Base-by-base conservation (phyloP, 2,888 invertebrate species). In the Buathra laborator region DNA sequence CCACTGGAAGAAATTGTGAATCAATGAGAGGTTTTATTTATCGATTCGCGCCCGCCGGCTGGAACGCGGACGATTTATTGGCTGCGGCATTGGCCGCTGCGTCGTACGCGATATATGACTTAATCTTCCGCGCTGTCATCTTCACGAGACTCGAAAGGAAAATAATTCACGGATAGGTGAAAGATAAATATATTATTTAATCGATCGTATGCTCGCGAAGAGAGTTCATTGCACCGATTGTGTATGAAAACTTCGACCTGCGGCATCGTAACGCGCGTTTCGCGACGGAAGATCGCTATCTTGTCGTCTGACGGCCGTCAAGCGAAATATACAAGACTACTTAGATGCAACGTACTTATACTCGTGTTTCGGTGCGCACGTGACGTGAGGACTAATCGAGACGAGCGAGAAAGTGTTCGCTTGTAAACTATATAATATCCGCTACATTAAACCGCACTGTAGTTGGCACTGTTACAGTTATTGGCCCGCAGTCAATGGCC, bases 341-440 rank as follows among this genome's bases (percentile, higher is more conserved):
- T 43, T 14, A 53, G 53, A 71, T 53, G 32, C 70, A 56, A 44
- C 44, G 72, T 56, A 71, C 53, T 56, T 56, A 43, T 56, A 53
- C n/a, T 37, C 43, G 72, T 14, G 19, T 72, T 43, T 44, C 9
- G 44, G 56, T 19, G 14, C 43, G 43, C 59, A 24, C 72, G 72
- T 72, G 56, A 72, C 10, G 72, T 44, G 72, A 44, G 59, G n/a
- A 44, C 72, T 59, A 44, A 72, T 14, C 72, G 72, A 56, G 62
- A 46, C n/a, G 32, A n/a, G 74, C 74, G 74, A 62, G 62, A 74
- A 74, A 74, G 74, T 74, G 59, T 16, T 56, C 19, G 24, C 56
- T 56, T 56, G 24, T 24, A 10, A 56, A 56, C 24, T 56, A 56
- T 12, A 56, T 24, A 24, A 56, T 12, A 56, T 56, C 56, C 4